phyloP scores from a whole-genome alignment of 2,797 vertebrate species.

The Thunnus albacares region DNA sequence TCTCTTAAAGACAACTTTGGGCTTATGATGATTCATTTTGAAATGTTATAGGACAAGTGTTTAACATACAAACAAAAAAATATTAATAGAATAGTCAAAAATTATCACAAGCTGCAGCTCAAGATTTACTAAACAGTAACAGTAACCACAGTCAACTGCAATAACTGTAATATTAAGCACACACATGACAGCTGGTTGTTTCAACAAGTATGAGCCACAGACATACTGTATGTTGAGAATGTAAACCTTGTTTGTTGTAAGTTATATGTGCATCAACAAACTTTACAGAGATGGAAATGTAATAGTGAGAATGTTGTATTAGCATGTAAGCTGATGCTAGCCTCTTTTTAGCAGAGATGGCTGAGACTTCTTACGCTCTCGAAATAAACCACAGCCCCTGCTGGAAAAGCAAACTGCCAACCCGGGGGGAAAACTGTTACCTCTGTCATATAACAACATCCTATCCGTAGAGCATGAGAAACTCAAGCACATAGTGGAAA shows the following conservation, averaged over 20 bases:
- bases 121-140: not conserved
- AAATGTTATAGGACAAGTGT: not conserved
- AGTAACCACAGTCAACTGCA: too few relatives aligned
- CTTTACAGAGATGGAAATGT: not conserved
- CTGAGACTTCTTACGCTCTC: not conserved
- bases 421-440: constrained; percentile 23
- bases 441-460: constrained; percentile 45
- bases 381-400: constrained; percentile 17
- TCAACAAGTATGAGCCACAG: not conserved
- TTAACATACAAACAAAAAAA: too few relatives aligned
- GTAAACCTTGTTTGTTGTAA: not conserved
- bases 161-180: too few relatives aligned
- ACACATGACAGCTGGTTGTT: too few relatives aligned
- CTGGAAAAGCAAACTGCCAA: constrained; percentile 35
- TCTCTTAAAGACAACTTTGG: too few relatives aligned
- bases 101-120: not conserved
- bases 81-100: too few relatives aligned
- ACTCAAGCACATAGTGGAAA: constrained; percentile 40
- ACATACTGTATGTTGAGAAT: too few relatives aligned
- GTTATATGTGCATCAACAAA: constrained; percentile 3
- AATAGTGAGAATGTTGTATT: not conserved
- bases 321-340: constrained; percentile 13
- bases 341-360: not conserved
- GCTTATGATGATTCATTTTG: too few relatives aligned
- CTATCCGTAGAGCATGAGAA: constrained; percentile 19